phyloP scores from a whole-genome alignment of 1,140 invertebrate genomes.

The Lethrus apterus region DNA sequence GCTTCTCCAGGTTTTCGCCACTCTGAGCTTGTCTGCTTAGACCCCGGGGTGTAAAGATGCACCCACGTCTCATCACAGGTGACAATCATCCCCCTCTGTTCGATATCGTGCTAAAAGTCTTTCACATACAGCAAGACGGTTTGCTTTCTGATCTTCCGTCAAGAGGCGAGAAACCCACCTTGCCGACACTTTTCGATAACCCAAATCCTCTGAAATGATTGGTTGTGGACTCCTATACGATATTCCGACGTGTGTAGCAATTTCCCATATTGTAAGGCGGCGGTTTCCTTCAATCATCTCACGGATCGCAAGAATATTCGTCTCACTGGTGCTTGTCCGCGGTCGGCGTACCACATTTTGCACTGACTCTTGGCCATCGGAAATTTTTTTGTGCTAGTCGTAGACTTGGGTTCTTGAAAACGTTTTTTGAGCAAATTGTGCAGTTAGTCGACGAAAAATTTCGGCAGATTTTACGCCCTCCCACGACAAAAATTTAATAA shows the following conservation, averaged over 20 bases:
- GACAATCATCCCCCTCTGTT: background rate
- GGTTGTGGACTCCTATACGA: conserved; percentile 11
- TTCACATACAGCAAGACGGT: conserved; percentile 14
- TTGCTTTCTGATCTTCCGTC: conserved; percentile 33
- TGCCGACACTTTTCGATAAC: conserved; percentile 9
- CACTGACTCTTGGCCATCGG: conserved; percentile 9
- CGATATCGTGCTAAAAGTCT: conserved; percentile 3
- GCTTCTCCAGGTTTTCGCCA: no score
- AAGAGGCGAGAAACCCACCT: conserved; percentile 10
- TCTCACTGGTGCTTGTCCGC: conserved; percentile 2
- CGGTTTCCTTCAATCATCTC: no score
- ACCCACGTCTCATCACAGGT: background rate
- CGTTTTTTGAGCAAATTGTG: conserved; percentile 4
- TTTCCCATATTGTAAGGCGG: no score
- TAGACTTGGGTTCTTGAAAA: conserved; percentile 15
- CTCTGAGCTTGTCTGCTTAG: no score
- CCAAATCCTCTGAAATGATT: conserved; percentile 9
- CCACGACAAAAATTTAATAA: no score
- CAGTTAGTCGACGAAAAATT: no score
- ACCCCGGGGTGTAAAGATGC: no score
- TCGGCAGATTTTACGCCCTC: no score
- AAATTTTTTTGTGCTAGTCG: conserved; percentile 10
- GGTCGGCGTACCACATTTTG: conserved; percentile 5
- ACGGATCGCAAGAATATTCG: no score
- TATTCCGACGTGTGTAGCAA: conserved; percentile 8